Evolutionary conservation across 2,113 vertebrate genomes (phyloP).

Genomic region (Cyanoderma ruficeps): DNA sequence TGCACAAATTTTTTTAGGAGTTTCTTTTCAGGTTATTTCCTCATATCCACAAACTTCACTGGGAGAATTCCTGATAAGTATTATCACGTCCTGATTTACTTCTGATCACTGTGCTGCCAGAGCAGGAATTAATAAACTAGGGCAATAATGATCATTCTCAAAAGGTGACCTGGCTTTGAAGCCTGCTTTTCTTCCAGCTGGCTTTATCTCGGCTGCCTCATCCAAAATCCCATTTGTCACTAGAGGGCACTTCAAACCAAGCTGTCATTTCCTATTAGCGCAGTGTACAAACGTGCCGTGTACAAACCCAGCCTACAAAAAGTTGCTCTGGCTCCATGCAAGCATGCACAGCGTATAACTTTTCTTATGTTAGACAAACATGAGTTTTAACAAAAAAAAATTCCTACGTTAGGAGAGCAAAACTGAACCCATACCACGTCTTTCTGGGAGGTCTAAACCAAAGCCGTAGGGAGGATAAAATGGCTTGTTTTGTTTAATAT

Average conservation of each 20-base stretch:
- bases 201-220: background rate
- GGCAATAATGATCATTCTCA: background rate
- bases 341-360: background rate
- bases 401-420: background rate
- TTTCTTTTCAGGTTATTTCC: background rate
- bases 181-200: background rate
- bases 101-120: background rate
- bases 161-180: background rate
- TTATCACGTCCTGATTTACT: background rate
- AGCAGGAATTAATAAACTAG: background rate
- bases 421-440: background rate
- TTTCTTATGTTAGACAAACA: background rate
- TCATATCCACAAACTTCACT: background rate
- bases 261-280: background rate
- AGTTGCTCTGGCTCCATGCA: background rate
- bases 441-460: background rate
- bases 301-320: no score
- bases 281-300: accelerated
- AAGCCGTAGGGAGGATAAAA: background rate
- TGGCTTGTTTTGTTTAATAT: background rate
- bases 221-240: background rate
- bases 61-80: background rate
- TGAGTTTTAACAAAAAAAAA: background rate
- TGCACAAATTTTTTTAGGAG: background rate
- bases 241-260: constrained; percentile 62